These are phyloP conservation scores for Gopherus flavomarginatus DNA, from an alignment of 2,113 vertebrate species.

Conservation along the genomic window DNA sequence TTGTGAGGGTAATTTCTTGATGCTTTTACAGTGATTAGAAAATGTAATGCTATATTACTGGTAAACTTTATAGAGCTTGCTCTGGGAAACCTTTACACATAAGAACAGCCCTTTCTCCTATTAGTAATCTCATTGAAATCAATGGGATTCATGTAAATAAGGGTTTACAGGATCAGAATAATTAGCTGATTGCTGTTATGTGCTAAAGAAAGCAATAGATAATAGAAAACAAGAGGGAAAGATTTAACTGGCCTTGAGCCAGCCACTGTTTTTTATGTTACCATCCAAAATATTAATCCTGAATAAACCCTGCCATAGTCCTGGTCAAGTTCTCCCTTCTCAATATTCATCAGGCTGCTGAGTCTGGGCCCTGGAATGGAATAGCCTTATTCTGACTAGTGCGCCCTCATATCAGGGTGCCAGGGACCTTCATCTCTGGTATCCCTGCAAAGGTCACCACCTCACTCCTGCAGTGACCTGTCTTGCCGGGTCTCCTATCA, in stretches of 20 bases:
- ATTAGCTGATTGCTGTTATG: not conserved
- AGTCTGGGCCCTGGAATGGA: not conserved
- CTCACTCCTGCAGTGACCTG: not conserved
- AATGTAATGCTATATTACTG: not conserved
- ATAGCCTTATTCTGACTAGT: not conserved
- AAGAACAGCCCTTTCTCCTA: not conserved
- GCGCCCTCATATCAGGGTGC: not conserved
- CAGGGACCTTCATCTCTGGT: not conserved
- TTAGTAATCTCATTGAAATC: not conserved
- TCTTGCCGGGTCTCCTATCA: not conserved
- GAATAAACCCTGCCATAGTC: not conserved
- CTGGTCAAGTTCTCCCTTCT: not conserved
- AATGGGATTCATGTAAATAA: not conserved
- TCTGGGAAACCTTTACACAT: not conserved
- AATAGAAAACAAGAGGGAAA: not conserved
- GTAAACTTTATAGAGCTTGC: not conserved
- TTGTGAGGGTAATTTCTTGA: not conserved
- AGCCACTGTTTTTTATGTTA: conserved; percentile 5
- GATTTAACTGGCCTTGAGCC: not conserved
- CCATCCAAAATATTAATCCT: not conserved
- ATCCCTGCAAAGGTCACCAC: not conserved
- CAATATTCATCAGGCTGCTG: not conserved
- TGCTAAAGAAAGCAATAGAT: not conserved
- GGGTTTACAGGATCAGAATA: not conserved
- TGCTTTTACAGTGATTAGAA: conserved; percentile 2